Evolutionary conservation across 2,113 vertebrate species (phyloP).

Genomic region (Corythornis vintsioides): DNA sequence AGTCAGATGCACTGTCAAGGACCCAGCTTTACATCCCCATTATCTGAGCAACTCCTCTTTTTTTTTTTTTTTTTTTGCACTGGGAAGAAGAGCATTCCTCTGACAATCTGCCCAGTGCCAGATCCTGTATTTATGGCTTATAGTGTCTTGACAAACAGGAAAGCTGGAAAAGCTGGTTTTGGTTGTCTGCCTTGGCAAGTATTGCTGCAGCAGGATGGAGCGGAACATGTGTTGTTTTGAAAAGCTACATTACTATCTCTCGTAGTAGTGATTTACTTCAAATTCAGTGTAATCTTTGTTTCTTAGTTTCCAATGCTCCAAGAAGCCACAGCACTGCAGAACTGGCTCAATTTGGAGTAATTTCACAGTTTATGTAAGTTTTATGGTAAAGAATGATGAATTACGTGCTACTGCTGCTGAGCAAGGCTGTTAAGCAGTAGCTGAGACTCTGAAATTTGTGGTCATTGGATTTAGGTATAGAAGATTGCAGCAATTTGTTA

Average conservation of each 20-base stretch:
- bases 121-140: neutral
- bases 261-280: neutral
- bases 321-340: neutral
- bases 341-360: neutral
- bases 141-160: slow-evolving; percentile 34
- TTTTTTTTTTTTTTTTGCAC: too few relatives aligned
- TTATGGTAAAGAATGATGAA: neutral
- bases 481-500: neutral
- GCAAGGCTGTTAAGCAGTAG: neutral
- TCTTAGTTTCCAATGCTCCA: neutral
- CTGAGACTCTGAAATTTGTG: neutral
- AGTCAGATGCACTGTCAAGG: neutral
- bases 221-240: neutral
- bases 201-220: neutral
- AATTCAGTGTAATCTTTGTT: neutral
- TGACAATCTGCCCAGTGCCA: neutral
- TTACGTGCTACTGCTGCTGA: neutral
- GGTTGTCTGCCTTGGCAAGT: slow-evolving; percentile 4
- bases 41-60: neutral
- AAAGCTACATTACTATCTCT: neutral
- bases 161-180: slow-evolving; percentile 60
- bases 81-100: neutral
- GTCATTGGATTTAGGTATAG: fast-evolving
- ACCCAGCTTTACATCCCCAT: neutral
- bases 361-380: neutral